Conservation (phyloP, 2,113 vertebrate species). For the Synchiropus splendidus region DNA sequence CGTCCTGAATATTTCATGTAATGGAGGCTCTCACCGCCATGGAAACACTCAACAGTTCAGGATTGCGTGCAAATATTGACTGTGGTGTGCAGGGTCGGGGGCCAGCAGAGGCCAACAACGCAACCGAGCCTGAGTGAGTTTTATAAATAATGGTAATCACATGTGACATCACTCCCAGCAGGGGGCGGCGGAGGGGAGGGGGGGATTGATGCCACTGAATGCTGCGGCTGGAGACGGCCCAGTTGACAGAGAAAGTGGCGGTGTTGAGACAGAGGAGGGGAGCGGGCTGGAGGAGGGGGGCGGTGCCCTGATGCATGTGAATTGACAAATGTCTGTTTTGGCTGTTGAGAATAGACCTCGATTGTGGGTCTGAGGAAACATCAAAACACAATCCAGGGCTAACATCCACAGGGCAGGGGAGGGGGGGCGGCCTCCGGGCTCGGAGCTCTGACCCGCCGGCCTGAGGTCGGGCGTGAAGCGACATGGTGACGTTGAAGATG, state of each 20-base stretch:
- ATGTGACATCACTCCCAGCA: conserved; percentile 72
- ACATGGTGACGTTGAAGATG: no score
- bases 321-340: conserved; percentile 92
- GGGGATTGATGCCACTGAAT: conserved; percentile 41
- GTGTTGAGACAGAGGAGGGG: conserved; percentile 24
- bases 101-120: conserved; percentile 55
- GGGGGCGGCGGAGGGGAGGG: conserved; percentile 42
- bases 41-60: conserved; percentile 77
- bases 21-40: conserved; percentile 66
- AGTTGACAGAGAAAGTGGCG: conserved; percentile 27
- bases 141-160: conserved; percentile 84
- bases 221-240: conserved; percentile 63
- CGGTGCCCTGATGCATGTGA: conserved; percentile 68
- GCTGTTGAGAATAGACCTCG: conserved; percentile 79
- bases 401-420: conserved; percentile 68
- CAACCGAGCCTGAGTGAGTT: conserved; percentile 73
- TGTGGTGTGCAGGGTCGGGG: conserved; percentile 62
- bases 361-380: conserved; percentile 77
- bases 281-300: conserved; percentile 15
- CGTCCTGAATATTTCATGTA: conserved; percentile 89
- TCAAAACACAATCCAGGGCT: conserved; percentile 88
- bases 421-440: conserved; percentile 14
- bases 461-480: no score
- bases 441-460: conserved; percentile 8
- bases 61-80: conserved; percentile 90